A percentile compares a stretch with the other conserved stretches of the same genome.
These are phyloP conservation scores for Danionella dracula DNA, from an alignment of 2,797 vertebrate species.

Conservation along the genomic window DNA sequence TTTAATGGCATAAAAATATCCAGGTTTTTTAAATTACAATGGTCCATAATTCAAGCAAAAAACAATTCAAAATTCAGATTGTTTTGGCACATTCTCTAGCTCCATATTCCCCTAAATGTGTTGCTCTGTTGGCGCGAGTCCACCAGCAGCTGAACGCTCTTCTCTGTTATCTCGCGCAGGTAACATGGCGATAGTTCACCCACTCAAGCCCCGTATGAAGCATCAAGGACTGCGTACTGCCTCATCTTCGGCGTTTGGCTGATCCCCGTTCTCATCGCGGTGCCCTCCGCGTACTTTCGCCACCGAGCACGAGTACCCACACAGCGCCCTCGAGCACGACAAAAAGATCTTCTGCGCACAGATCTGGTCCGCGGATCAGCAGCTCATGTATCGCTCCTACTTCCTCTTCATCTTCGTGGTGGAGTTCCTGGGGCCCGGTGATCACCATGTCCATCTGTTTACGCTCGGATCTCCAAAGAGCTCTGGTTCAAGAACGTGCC, in stretches of 20 bases:
- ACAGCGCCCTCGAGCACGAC: conserved; percentile 61
- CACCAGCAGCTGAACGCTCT: too few relatives aligned
- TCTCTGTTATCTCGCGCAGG: conserved; percentile 56
- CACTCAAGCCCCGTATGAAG: conserved; percentile 93
- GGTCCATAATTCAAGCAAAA: too few relatives aligned
- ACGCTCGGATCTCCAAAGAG: conserved; percentile 82
- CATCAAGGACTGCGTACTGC: conserved; percentile 85
- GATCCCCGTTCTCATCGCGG: conserved; percentile 84
- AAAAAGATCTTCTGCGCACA: conserved; percentile 93
- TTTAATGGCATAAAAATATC: too few relatives aligned
- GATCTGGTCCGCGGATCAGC: conserved; percentile 91
- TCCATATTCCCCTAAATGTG: too few relatives aligned
- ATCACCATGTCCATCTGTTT: conserved; percentile 87
- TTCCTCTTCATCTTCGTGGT: conserved; percentile 88
- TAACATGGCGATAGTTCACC: conserved; percentile 95
- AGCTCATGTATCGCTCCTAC: conserved; percentile 89
- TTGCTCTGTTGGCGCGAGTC: too few relatives aligned
- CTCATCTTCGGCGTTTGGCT: conserved; percentile 87
- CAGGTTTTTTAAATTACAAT: too few relatives aligned
- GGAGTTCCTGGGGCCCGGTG: conserved; percentile 87
- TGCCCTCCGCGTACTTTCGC: conserved; percentile 91
- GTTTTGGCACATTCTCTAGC: too few relatives aligned
- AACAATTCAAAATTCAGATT: too few relatives aligned
- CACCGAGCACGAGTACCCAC: conserved; percentile 79
- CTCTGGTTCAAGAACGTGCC: conserved; percentile 97